Conservation (phyloP, 2,113 vertebrate genomes). For the Sinocyclocheilus anophthalmus region DNA sequence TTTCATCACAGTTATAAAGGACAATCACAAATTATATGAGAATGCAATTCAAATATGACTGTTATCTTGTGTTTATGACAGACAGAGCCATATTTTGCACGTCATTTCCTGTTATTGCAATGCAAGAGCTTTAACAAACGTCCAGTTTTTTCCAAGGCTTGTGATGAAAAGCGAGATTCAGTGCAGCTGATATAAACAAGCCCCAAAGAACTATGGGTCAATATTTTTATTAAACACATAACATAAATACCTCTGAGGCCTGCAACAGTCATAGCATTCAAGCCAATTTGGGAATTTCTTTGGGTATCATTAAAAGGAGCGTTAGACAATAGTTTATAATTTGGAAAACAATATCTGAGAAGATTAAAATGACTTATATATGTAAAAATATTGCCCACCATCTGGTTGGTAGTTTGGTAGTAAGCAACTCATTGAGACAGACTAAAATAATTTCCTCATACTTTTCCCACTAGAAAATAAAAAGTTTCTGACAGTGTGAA, state of each 20-base stretch:
- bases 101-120: neutral
- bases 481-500: neutral
- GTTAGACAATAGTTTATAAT: neutral
- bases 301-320: neutral
- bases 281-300: neutral
- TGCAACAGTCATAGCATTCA: neutral
- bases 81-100: neutral
- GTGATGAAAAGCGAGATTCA: constrained; percentile 51
- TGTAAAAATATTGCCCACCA: neutral
- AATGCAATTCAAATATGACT: neutral
- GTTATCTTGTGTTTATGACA: neutral
- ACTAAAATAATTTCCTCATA: neutral
- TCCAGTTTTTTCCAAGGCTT: constrained; percentile 22
- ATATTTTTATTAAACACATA: constrained; percentile 51
- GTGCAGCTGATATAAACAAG: constrained; percentile 64
- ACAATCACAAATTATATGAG: neutral
- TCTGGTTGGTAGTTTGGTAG: neutral
- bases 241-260: neutral
- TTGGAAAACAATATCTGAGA: neutral
- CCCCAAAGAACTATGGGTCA: constrained; percentile 47
- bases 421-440: neutral
- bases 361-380: neutral
- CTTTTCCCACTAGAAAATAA: neutral
- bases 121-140: neutral
- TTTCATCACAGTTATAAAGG: no score